Evolutionary conservation across 2,113 vertebrate species (phyloP).

Genomic region (Thalassarche chlororhynchos): DNA sequence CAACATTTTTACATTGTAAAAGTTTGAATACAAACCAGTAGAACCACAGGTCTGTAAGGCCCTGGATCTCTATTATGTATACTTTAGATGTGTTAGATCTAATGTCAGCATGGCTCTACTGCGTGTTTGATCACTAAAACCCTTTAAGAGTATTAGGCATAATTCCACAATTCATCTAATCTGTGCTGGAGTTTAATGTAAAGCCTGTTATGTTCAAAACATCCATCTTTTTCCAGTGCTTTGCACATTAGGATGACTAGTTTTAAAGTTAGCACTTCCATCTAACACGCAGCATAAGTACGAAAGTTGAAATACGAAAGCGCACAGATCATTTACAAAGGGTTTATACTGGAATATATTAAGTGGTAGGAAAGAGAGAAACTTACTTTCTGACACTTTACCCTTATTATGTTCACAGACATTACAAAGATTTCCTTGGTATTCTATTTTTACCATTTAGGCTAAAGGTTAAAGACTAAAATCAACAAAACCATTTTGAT

Average conservation of each 20-base stretch:
- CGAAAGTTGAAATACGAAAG: constrained; percentile 17
- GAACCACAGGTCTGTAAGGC: neutral
- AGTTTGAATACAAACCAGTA: neutral
- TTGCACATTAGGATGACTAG: constrained; percentile 40
- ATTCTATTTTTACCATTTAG: neutral
- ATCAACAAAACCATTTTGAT: neutral
- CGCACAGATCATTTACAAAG: neutral
- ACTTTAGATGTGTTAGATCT: neutral
- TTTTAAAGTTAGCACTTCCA: constrained; percentile 36
- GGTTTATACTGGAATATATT: neutral
- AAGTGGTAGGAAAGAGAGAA: neutral
- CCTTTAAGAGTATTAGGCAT: constrained; percentile 37
- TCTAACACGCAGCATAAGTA: neutral
- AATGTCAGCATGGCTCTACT: constrained; percentile 4
- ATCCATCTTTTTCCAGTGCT: constrained; percentile 36
- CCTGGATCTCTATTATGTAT: neutral
- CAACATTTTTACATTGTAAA: neutral
- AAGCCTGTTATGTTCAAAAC: constrained; percentile 59
- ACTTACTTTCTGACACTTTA: neutral
- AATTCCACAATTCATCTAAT: constrained; percentile 56
- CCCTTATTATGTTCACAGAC: neutral
- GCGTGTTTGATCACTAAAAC: constrained; percentile 40
- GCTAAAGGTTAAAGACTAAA: neutral
- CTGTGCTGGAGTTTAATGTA: constrained; percentile 22
- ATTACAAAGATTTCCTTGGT: neutral